These are phyloP conservation scores for Rotaria socialis DNA, from an alignment of 2,888 invertebrate species.

Conservation along the genomic window DNA sequence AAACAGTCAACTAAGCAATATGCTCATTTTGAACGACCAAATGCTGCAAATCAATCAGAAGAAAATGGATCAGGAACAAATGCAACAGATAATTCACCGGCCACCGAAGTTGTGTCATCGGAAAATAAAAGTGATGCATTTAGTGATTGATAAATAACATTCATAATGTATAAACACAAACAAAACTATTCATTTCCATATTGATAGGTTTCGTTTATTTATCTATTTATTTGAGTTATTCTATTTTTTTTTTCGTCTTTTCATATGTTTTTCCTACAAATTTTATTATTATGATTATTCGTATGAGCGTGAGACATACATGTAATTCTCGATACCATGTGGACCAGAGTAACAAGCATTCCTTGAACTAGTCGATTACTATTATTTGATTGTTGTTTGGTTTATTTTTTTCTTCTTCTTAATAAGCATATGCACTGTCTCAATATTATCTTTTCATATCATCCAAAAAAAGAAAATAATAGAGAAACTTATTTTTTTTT, in stretches of 20 bases:
- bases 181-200: too few species aligned
- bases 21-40: slow-evolving; percentile 8
- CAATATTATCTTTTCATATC: too few species aligned
- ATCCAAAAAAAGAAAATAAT: not conserved
- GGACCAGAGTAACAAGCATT: not conserved
- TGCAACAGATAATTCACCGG: not conserved
- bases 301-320: not conserved
- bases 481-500: not conserved
- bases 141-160: not conserved
- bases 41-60: not conserved
- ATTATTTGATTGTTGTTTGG: not conserved
- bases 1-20: not conserved
- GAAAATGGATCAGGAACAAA: not conserved
- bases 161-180: not conserved
- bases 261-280: not conserved
- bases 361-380: not conserved
- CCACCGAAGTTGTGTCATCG: not conserved
- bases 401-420: not conserved
- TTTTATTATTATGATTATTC: not conserved
- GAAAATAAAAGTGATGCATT: slow-evolving; percentile 14
- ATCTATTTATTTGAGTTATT: not conserved
- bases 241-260: not conserved
- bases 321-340: not conserved
- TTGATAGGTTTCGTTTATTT: not conserved
- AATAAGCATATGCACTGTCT: too few species aligned